phyloP scores from a whole-genome alignment of 1,140 invertebrate genomes.

The Muscidifurax raptorellus region DNA sequence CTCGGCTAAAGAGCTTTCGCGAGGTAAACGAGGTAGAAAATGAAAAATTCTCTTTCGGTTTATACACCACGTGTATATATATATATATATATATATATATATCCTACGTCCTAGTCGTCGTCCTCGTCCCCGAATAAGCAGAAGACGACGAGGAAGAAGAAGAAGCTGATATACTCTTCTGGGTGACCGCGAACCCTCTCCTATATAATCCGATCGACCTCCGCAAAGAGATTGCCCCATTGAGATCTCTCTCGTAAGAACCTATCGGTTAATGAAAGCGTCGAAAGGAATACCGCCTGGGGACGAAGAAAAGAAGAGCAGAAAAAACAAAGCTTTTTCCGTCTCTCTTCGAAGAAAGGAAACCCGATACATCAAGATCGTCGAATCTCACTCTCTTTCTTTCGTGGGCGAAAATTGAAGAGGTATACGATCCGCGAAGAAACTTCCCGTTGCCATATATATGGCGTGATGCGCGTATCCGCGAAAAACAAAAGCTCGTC shows the following conservation, averaged over 20 bases:
- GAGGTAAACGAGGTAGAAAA: conserved; percentile 34
- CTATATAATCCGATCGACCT: conserved; percentile 39
- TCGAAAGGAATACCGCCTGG: neutral
- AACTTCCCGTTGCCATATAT: neutral
- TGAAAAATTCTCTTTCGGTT: conserved; percentile 37
- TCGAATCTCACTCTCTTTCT: neutral
- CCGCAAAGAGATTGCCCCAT: neutral
- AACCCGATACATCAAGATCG: conserved; percentile 23
- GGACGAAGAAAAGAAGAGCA: neutral
- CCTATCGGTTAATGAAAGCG: conserved; percentile 39
- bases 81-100: too few relatives aligned
- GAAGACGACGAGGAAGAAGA: too few relatives aligned
- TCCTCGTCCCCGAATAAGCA: too few relatives aligned
- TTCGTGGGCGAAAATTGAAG: neutral
- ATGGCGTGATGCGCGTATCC: neutral
- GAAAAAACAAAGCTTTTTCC: neutral
- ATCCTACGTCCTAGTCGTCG: too few relatives aligned
- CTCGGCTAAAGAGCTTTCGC: conserved; percentile 4
- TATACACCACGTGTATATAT: neutral
- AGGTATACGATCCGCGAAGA: neutral
- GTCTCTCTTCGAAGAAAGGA: neutral
- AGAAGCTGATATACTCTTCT: neutral
- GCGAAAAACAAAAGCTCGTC: neutral
- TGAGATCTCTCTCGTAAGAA: neutral
- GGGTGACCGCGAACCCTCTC: neutral